phyloP scores from a whole-genome alignment of 2,797 vertebrate species.

The Cuniculus paca region DNA sequence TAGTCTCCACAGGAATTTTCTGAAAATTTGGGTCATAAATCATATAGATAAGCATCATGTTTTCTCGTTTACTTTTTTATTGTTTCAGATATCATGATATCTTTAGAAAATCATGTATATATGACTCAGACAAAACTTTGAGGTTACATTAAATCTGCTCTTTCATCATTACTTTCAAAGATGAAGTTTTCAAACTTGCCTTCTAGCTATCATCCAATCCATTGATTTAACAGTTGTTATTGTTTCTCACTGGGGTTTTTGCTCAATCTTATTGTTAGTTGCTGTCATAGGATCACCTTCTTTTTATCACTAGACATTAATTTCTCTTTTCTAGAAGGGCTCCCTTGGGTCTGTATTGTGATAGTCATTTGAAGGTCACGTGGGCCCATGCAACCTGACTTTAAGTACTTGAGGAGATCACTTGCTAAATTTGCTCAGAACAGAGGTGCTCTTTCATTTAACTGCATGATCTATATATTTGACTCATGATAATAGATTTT shows the following conservation, averaged over 20 bases:
- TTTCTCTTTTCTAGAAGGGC: background rate
- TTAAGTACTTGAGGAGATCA: background rate
- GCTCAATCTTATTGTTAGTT: background rate
- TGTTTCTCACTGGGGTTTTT: background rate
- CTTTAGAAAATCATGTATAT: background rate
- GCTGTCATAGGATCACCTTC: background rate
- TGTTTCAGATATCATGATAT: background rate
- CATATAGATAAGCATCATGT: background rate
- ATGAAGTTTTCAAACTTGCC: background rate
- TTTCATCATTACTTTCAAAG: background rate
- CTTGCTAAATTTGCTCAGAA: background rate
- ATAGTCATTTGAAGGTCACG: background rate
- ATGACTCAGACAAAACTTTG: background rate
- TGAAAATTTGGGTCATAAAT: background rate
- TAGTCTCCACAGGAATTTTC: background rate
- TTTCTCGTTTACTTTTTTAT: background rate
- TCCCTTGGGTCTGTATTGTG: background rate
- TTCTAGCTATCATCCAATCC: background rate
- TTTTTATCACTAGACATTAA: background rate
- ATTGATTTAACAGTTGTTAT: background rate
- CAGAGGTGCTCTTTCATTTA: background rate
- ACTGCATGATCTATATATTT: background rate
- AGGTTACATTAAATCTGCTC: background rate
- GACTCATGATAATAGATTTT: background rate
- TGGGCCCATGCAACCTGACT: background rate